These are phyloP conservation scores for Carcharodon carcharias DNA, from an alignment of 2,797 vertebrate species.

Conservation along the genomic window DNA sequence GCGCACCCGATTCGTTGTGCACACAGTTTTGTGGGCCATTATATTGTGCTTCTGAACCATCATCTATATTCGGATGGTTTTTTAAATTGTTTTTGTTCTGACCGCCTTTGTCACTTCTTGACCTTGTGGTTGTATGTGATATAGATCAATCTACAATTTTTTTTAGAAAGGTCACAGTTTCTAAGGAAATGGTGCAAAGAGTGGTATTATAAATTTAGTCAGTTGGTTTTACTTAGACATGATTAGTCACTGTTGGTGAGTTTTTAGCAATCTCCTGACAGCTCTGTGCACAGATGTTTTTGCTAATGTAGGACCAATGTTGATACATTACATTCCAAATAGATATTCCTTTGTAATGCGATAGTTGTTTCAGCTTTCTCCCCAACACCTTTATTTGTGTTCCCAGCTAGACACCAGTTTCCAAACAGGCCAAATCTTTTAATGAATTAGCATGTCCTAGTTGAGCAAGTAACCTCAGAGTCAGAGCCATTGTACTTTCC, in stretches of 20 bases:
- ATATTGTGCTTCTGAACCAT: background rate
- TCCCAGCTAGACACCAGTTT: background rate
- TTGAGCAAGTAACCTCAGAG: background rate
- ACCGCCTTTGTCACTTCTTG: constrained; percentile 9
- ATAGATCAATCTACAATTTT: background rate
- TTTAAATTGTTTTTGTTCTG: background rate
- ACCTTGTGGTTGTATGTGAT: constrained; percentile 23
- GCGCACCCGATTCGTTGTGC: background rate
- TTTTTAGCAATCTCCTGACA: constrained; percentile 36
- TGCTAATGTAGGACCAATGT: background rate
- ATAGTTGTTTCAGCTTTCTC: background rate
- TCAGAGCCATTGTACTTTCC: background rate
- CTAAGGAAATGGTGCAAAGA: constrained; percentile 37
- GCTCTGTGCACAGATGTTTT: constrained; percentile 21
- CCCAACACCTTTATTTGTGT: background rate
- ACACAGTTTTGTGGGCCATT: background rate
- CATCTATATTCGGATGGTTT: background rate
- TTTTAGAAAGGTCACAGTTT: background rate
- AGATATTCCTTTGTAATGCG: background rate
- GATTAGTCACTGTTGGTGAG: constrained; percentile 34
- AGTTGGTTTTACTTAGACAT: constrained; percentile 25
- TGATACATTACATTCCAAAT: background rate
- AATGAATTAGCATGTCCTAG: background rate
- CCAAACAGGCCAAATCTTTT: background rate
- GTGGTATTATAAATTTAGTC: constrained; percentile 36